Conservation (phyloP, 2,113 vertebrate genomes). For the Dicerorhinus sumatrensis region DNA sequence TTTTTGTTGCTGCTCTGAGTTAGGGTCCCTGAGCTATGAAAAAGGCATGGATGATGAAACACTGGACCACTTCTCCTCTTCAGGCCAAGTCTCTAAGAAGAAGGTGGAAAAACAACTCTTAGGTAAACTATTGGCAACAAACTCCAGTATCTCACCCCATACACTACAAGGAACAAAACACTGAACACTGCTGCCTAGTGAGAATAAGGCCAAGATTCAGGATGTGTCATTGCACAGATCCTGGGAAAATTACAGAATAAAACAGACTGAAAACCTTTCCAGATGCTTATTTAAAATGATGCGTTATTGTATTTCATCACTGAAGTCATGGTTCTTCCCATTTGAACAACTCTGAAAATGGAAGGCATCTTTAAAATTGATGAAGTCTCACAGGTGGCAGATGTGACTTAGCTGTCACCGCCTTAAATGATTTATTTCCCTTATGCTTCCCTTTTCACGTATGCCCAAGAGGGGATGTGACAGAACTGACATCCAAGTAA, state of each 20-base stretch:
- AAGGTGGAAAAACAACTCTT: neutral
- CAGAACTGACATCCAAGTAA: neutral
- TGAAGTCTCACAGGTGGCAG: neutral
- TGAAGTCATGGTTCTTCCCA: neutral
- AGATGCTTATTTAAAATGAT: neutral
- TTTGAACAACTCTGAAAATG: neutral
- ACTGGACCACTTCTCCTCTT: neutral
- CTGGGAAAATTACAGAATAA: neutral
- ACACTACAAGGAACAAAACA: neutral
- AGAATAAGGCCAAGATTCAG: neutral
- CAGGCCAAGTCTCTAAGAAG: neutral
- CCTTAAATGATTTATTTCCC: neutral
- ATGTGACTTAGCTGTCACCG: neutral
- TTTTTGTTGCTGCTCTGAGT: neutral
- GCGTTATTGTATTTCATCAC: neutral
- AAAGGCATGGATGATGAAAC: neutral
- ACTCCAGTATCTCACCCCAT: neutral
- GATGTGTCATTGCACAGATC: neutral
- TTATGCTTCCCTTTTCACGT: neutral
- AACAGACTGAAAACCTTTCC: neutral
- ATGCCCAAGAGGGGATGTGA: neutral
- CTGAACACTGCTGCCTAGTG: neutral
- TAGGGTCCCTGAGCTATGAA: neutral
- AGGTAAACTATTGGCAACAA: neutral
- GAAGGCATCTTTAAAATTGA: neutral